A percentile compares a stretch with the other conserved stretches of the same genome.
These are phyloP conservation scores for Halichoerus grypus DNA, from an alignment of 2,113 vertebrate genomes.

Conservation along the genomic window DNA sequence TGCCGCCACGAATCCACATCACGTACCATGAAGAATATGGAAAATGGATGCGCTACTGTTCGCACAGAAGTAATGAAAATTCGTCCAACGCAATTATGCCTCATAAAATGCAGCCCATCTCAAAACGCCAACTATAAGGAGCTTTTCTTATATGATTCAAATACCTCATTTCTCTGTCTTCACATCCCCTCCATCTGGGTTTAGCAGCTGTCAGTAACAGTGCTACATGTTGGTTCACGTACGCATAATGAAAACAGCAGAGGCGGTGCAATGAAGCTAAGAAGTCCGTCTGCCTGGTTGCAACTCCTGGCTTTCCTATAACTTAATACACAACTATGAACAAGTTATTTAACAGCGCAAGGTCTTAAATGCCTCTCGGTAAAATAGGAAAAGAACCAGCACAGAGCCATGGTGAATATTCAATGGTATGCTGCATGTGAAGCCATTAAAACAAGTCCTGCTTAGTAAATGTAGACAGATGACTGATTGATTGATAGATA, in stretches of 20 bases:
- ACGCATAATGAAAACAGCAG: rapidly evolving
- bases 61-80: neutral
- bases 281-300: neutral
- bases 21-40: neutral
- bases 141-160: neutral
- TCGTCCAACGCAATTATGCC: rapidly evolving
- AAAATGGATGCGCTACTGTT: neutral
- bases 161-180: neutral
- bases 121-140: neutral
- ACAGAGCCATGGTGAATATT: rapidly evolving
- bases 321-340: neutral
- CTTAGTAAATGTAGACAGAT: neutral
- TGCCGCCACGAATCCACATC: neutral
- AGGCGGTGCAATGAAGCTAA: neutral
- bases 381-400: neutral
- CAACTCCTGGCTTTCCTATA: neutral
- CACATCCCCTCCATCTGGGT: neutral
- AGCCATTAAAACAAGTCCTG: neutral
- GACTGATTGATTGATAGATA: neutral
- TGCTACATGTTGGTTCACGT: rapidly evolving
- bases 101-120: neutral
- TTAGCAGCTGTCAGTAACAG: rapidly evolving
- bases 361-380: neutral
- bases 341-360: neutral
- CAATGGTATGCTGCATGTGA: rapidly evolving